These are phyloP conservation scores for Barbus barbus DNA, from an alignment of 2,113 vertebrate species.

Conservation along the genomic window DNA sequence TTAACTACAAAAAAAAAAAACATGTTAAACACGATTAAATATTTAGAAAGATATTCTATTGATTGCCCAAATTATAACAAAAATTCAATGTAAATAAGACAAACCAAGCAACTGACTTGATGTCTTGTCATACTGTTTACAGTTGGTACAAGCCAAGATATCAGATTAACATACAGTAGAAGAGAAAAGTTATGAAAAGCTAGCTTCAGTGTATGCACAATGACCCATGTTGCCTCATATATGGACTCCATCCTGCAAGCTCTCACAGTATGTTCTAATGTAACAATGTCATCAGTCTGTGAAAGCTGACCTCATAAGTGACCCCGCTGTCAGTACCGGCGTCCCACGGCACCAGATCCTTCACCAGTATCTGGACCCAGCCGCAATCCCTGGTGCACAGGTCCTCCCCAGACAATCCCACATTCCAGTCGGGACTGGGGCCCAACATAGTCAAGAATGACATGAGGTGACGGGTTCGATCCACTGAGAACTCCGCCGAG, in stretches of 20 bases:
- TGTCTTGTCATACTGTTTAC: background rate
- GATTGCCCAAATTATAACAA: background rate
- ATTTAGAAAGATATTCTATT: background rate
- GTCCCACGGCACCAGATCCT: slow-evolving; percentile 95
- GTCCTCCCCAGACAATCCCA: slow-evolving; percentile 90
- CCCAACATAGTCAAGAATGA: slow-evolving; percentile 97
- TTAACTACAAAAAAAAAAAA: background rate
- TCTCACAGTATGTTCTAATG: background rate
- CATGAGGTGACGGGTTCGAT: slow-evolving; percentile 89
- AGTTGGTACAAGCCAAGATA: background rate
- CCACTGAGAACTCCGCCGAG: slow-evolving; percentile 96
- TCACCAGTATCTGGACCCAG: slow-evolving; percentile 90
- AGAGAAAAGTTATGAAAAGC: background rate
- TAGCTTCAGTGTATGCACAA: background rate
- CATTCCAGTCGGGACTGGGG: slow-evolving; percentile 97
- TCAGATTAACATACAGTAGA: background rate
- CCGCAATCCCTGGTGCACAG: slow-evolving; percentile 95
- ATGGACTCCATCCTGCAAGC: background rate
- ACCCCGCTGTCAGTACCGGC: slow-evolving; percentile 91
- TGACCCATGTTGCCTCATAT: background rate
- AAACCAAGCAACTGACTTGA: background rate
- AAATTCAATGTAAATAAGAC: background rate
- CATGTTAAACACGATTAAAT: background rate
- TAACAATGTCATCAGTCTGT: background rate
- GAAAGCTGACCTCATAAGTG: slow-evolving; percentile 85